Evolutionary conservation across 2,888 invertebrate genomes (phyloP), one percentile per base, ranked within the genome.

Genomic region (Amphipoea lucens): DNA sequence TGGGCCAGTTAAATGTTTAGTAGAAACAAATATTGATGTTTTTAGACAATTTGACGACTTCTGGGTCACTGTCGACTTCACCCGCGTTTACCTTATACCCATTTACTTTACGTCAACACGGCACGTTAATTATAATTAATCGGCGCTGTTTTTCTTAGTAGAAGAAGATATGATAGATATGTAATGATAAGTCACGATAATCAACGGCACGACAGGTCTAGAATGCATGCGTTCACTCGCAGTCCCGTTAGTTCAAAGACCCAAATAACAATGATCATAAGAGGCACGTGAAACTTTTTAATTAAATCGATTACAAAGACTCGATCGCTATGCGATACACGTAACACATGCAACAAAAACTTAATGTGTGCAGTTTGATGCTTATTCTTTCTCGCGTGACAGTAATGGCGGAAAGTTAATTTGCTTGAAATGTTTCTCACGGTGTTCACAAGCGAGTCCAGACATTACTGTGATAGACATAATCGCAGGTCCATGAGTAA

Each of bases 201-300:
- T 75, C 67, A 78, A 76, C 81, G 82, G 80, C 90, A 90, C 90
- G 89, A 91, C 84, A 92, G 90, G 86, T 88, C 90, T 89, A 87
- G 87, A 92, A 91, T 92, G 91, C 92, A 92, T 90, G 90, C 91
- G 90, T 90, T 92, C 91, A 92, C 90, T 93, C 78, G 78, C 85
- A 92, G 91, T 92, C 93, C 94, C 94, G 94, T 95, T 95, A 95
- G 95, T 95, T 95, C 95, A 95, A 94, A 93, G 95, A 94, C 94
- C 95, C 89, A 94, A 92, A 95, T 94, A 92, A 90, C 90, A 90
- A 92, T 89, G 88, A 92, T 92, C 90, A 91, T 90, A 89, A 82
- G 88, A 92, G 88, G 88, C 89, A 93, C 94, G 93, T 93, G 93
- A 92, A 94, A 93, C 92, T 92, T 93, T 93, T 93, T 92, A 92